phyloP scores from a whole-genome alignment of 2,113 vertebrate species.

The Mormoops blainvillei region DNA sequence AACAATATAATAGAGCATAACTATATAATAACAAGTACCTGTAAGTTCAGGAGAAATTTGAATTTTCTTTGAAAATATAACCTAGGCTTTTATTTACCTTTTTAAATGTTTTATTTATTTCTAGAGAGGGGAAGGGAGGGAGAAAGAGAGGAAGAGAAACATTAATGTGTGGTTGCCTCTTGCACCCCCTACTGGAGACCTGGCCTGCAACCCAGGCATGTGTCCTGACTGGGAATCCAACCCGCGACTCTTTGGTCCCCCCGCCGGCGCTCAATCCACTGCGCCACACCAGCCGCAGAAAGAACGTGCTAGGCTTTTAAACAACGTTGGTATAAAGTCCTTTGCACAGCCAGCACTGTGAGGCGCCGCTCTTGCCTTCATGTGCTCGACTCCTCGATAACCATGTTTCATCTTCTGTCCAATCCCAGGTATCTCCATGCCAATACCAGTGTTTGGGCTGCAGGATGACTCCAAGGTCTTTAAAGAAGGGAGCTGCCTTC shows the following conservation, averaged over 20 bases:
- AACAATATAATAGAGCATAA: background rate
- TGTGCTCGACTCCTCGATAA: background rate
- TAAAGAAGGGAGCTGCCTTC: slow-evolving; percentile 88
- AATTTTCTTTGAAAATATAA: background rate
- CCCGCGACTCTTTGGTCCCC: no score
- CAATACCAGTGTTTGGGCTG: slow-evolving; percentile 92
- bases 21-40: background rate
- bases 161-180: no score
- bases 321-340: no score
- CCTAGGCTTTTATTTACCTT: no score
- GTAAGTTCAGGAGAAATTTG: background rate
- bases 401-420: slow-evolving; percentile 47
- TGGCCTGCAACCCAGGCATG: no score
- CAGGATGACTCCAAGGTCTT: slow-evolving; percentile 93
- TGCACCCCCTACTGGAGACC: no score
- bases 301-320: background rate
- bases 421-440: slow-evolving; percentile 91
- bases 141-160: no score
- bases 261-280: no score
- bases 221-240: no score
- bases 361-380: background rate
- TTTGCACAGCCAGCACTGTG: background rate
- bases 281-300: no score
- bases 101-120: no score
- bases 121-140: no score